Conservation (phyloP, 2,888 invertebrate genomes). For the Caenorhabditis auriculariae region DNA sequence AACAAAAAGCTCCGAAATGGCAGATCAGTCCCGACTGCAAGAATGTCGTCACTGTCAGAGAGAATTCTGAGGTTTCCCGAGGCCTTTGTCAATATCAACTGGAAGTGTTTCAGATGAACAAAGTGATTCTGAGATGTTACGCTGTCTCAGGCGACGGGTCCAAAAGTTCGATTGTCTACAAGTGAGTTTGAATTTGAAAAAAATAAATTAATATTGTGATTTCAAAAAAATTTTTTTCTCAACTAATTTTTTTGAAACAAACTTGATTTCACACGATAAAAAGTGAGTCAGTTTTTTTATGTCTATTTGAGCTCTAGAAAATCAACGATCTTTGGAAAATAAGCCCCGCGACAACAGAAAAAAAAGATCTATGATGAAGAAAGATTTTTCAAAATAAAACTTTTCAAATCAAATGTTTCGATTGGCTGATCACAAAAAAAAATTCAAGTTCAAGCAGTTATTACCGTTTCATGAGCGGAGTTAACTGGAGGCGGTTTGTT, state of each 20-base stretch:
- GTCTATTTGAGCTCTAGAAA: no score
- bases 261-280: constrained; percentile 9
- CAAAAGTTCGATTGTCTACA: constrained; percentile 48
- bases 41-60: constrained; percentile 38
- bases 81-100: neutral
- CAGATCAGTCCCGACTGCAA: constrained; percentile 45
- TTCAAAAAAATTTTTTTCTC: no score
- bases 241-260: constrained; percentile 2
- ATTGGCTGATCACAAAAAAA: no score
- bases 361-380: no score
- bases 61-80: constrained; percentile 39
- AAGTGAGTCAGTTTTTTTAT: neutral
- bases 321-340: no score
- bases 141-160: constrained; percentile 47
- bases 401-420: no score
- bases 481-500: no score
- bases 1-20: constrained; percentile 58
- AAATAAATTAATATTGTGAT: no score
- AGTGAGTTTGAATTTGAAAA: constrained; percentile 17
- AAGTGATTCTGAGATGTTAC: constrained; percentile 50
- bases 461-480: no score
- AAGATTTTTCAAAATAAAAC: no score
- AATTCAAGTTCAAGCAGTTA: no score
- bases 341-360: no score
- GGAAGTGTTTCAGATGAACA: constrained; percentile 39